Evolutionary conservation across 2,888 invertebrate species (phyloP).

Genomic region (Yponomeuta sedellus): DNA sequence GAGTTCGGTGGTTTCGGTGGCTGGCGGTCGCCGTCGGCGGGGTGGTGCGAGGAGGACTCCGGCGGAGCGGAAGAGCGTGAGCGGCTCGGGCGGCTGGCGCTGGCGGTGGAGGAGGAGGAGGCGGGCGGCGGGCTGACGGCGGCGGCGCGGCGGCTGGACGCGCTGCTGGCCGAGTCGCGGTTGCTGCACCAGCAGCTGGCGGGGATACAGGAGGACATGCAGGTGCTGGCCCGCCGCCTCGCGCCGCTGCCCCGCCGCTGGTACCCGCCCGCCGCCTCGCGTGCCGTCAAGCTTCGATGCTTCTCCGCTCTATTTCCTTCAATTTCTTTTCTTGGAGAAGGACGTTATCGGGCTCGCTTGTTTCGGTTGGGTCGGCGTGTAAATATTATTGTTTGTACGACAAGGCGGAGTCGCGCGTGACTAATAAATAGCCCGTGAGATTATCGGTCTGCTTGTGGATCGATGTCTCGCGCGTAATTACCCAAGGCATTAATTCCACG

Average conservation of each 20-base stretch:
- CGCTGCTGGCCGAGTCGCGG: slow-evolving; percentile 62
- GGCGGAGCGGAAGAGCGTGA: slow-evolving; percentile 58
- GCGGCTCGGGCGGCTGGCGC: slow-evolving; percentile 56
- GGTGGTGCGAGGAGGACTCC: slow-evolving; percentile 52
- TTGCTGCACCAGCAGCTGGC: slow-evolving; percentile 64
- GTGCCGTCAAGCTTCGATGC: slow-evolving; percentile 11
- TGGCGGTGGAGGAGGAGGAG: slow-evolving; percentile 65
- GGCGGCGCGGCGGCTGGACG: slow-evolving; percentile 59
- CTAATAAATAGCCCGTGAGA: background rate
- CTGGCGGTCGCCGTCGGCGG: slow-evolving; percentile 51
- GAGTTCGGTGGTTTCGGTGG: slow-evolving; percentile 48
- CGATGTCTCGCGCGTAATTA: too few relatives aligned
- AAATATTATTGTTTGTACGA: background rate
- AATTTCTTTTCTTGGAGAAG: slow-evolving; percentile 11
- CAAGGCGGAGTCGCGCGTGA: background rate
- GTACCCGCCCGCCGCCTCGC: slow-evolving; percentile 1
- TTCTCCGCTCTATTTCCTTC: slow-evolving; percentile 13
- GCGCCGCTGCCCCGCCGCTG: slow-evolving; percentile 32
- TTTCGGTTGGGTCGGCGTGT: background rate
- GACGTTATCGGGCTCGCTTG: background rate
- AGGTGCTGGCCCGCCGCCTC: slow-evolving; percentile 71
- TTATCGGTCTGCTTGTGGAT: too few relatives aligned
- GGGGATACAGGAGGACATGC: slow-evolving; percentile 68
- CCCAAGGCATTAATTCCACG: too few relatives aligned
- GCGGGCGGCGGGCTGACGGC: slow-evolving; percentile 41